Evolutionary conservation across 2,888 invertebrate genomes (phyloP).

Genomic region (Arrhopalites spinosus): DNA sequence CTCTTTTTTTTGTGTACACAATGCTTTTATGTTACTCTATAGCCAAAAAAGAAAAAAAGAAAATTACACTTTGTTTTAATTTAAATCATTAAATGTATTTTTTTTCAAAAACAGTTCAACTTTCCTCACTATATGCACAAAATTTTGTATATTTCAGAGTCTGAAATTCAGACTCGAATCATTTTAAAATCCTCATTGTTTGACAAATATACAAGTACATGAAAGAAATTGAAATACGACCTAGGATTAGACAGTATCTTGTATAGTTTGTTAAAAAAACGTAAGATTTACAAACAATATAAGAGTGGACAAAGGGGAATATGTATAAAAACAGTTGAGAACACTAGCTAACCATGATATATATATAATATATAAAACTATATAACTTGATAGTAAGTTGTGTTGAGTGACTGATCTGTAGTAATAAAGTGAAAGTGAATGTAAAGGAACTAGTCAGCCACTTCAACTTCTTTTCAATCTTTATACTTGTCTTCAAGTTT

Average conservation of each 20-base stretch:
- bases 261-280: neutral
- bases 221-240: too few species aligned
- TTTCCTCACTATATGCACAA: too few species aligned
- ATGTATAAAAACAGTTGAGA: neutral
- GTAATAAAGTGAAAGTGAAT: slow-evolving; percentile 13
- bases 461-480: slow-evolving; percentile 16
- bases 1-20: too few species aligned
- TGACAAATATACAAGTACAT: too few species aligned
- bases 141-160: too few species aligned
- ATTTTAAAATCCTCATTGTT: too few species aligned
- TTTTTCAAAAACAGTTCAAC: too few species aligned
- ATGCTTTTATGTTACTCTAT: too few species aligned
- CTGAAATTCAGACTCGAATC: too few species aligned
- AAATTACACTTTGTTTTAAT: too few species aligned
- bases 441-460: slow-evolving; percentile 8
- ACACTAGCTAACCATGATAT: neutral
- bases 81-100: too few species aligned
- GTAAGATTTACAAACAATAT: slow-evolving; percentile 9
- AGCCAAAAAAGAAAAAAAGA: too few species aligned
- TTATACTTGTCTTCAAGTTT: slow-evolving; percentile 2
- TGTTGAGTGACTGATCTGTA: slow-evolving; percentile 9
- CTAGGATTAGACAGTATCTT: neutral
- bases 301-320: neutral
- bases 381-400: neutral
- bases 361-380: neutral